These are phyloP conservation scores for Eospalax fontanierii DNA, from an alignment of 2,797 vertebrate species.

Conservation along the genomic window DNA sequence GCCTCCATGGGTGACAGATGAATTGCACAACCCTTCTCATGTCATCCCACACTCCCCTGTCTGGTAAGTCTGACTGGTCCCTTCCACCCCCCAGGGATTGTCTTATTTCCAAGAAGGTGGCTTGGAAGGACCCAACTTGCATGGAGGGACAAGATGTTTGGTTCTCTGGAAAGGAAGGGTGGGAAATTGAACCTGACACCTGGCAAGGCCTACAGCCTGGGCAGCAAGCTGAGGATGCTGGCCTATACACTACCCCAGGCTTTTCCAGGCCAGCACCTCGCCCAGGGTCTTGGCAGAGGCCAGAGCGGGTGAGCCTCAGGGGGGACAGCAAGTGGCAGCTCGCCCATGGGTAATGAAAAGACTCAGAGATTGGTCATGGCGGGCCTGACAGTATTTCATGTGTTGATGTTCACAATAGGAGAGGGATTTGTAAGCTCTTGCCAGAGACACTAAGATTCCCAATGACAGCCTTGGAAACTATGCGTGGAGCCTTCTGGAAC, in stretches of 20 bases:
- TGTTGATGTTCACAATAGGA: slow-evolving; percentile 75
- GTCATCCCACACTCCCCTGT: not conserved
- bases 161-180: slow-evolving; percentile 65
- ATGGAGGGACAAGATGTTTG: slow-evolving; percentile 66
- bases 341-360: slow-evolving; percentile 85
- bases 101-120: slow-evolving; percentile 60
- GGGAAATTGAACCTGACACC: slow-evolving; percentile 85
- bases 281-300: not conserved
- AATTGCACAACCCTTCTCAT: not conserved
- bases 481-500: not conserved
- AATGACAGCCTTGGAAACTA: rapidly evolving
- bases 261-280: slow-evolving; percentile 35
- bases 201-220: slow-evolving; percentile 70
- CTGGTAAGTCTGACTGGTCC: not conserved
- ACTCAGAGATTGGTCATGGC: not conserved
- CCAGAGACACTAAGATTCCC: slow-evolving; percentile 37
- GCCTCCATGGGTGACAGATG: slow-evolving; percentile 8
- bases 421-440: not conserved
- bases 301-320: slow-evolving; percentile 71
- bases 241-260: not conserved
- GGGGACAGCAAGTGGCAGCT: slow-evolving; percentile 64
- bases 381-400: slow-evolving; percentile 45
- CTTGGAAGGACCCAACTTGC: slow-evolving; percentile 70
- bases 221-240: slow-evolving; percentile 31
- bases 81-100: not conserved